Evolutionary conservation across 2,113 vertebrate genomes (phyloP).

Genomic region (Varanus komodoensis): DNA sequence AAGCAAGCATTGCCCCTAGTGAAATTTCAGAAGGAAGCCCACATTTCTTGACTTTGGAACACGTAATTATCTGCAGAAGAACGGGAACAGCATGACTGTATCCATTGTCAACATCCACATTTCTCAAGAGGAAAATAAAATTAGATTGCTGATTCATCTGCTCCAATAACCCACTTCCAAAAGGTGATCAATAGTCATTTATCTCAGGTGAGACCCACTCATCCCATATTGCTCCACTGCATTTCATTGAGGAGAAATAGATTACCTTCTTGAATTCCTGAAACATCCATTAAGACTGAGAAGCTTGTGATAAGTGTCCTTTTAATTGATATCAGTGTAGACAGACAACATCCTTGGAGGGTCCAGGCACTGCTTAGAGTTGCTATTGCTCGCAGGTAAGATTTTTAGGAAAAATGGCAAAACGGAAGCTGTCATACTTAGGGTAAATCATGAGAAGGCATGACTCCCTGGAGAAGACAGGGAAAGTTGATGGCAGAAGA

Average conservation of each 20-base stretch:
- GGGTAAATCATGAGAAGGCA: too few species aligned
- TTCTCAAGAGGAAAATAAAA: neutral
- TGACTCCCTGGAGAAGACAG: too few species aligned
- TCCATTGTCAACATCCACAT: neutral
- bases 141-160: neutral
- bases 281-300: neutral
- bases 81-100: neutral
- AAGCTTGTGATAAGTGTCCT: neutral
- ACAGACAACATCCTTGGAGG: neutral
- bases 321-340: neutral
- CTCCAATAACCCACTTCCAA: neutral
- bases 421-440: too few species aligned
- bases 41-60: neutral
- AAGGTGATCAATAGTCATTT: constrained; percentile 1
- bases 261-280: neutral
- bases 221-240: neutral
- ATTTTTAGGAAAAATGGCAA: neutral
- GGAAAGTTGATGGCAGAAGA: too few species aligned
- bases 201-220: constrained; percentile 1
- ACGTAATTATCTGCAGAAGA: neutral
- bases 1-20: neutral
- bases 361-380: neutral
- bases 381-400: neutral
- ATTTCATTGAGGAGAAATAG: constrained; percentile 10
- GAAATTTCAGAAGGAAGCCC: neutral